Evolutionary conservation across 2,888 invertebrate genomes (phyloP).

Genomic region (Fragum fragum): DNA sequence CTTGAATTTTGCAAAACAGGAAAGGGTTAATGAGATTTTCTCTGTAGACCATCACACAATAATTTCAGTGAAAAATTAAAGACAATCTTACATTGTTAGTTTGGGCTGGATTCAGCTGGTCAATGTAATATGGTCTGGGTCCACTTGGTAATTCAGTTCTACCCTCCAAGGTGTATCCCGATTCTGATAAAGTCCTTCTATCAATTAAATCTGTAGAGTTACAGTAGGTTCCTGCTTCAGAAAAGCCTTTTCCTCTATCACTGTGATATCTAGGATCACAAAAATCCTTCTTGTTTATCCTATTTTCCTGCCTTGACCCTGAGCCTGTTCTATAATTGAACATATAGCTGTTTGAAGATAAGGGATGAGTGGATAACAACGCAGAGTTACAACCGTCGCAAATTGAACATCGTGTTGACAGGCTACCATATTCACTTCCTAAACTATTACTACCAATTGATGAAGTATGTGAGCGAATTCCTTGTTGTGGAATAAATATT

Average conservation of each 20-base stretch:
- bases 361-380: neutral
- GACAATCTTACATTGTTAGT: no score
- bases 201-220: neutral
- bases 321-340: neutral
- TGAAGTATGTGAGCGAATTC: neutral
- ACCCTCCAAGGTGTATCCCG: no score
- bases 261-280: neutral
- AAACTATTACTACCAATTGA: slow-evolving; percentile 6
- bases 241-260: neutral
- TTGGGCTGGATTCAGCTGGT: no score
- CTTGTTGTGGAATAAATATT: neutral
- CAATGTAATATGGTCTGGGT: no score
- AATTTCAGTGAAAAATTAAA: no score
- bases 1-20: no score
- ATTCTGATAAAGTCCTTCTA: no score
- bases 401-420: slow-evolving; percentile 17
- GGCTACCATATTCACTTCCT: neutral
- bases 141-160: no score
- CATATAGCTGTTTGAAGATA: neutral
- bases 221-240: neutral
- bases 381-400: slow-evolving; percentile 8
- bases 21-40: no score
- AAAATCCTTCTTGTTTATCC: neutral
- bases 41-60: no score
- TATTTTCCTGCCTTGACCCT: neutral